Evolutionary conservation across 2,797 vertebrate genomes (phyloP), one percentile per base, ranked within the genome.

Genomic region (Malacoraja senta): DNA sequence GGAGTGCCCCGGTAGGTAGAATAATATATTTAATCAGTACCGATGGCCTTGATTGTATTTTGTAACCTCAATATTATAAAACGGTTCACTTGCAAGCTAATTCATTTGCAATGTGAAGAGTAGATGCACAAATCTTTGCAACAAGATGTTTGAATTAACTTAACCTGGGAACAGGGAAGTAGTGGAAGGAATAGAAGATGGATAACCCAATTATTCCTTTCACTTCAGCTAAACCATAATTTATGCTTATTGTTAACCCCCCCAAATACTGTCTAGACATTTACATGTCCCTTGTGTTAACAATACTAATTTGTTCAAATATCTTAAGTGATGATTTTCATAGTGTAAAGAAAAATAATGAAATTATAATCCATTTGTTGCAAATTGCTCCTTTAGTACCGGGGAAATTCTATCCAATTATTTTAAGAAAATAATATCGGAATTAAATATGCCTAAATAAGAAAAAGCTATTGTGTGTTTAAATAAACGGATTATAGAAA

Each of bases 11-110:
- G 38, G 71, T 92, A 92, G 65, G 90, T n/a, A 76, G 90, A 76
- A 76, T 92, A 74, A 92, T 76, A 76, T 76, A 76, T 92, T 76
- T 76, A 92, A 76, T 71, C 72, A 76, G 71, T 53, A 76, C 38
- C 44, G 21, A 74, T 53, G 21, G 90, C 90, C 68, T 74, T 74
- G 76, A 74, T 92, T 74, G 38, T 92, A 44, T 12, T 92, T 44
- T 91, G 68, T 74, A 72, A 53, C 71, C 71, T n/a, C 35, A n/a
- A 92, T 71, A 92, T 72, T 92, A 74, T 74, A 74, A 92, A 74
- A 24, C 7, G 26, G 68, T 74, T 91, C 90, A 26, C 61, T 65
- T 53, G 71, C 71, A 71, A 74, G 44, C 68, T 91, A 21, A 53
- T 74, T 91, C 35, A 72, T 91, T 74, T 53, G 90, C 12, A 76